phyloP scores from a whole-genome alignment of 2,888 invertebrate genomes.

The Clivina fossor region DNA sequence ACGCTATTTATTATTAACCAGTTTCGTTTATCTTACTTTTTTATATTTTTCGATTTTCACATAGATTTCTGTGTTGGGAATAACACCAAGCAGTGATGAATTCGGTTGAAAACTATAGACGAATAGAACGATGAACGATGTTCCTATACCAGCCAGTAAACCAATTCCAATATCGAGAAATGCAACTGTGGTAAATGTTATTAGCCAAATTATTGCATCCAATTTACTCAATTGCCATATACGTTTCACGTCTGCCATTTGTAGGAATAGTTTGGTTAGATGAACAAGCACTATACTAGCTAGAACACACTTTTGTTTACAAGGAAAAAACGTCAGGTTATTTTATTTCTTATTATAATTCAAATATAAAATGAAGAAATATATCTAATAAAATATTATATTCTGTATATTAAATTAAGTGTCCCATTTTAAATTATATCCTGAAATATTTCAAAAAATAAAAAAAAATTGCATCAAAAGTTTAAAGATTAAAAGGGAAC shows the following conservation, averaged over 20 bases:
- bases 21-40: conserved; percentile 58
- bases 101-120: conserved; percentile 69
- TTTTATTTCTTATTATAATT: too few species aligned
- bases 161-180: conserved; percentile 78
- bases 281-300: conserved; percentile 82
- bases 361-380: conserved; percentile 2
- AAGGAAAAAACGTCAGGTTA: background rate
- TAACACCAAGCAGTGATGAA: conserved; percentile 67
- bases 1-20: too few species aligned
- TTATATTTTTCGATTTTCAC: conserved; percentile 70
- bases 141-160: conserved; percentile 70
- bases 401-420: background rate
- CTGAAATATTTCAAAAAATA: too few species aligned
- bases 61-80: conserved; percentile 75
- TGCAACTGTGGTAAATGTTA: conserved; percentile 74
- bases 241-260: conserved; percentile 66
- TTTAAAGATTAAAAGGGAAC: too few species aligned
- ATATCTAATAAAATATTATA: background rate
- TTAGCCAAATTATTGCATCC: conserved; percentile 83
- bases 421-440: too few species aligned
- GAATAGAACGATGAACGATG: conserved; percentile 74
- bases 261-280: conserved; percentile 78
- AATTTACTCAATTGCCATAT: conserved; percentile 77
- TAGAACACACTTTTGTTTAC: conserved; percentile 65
- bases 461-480: too few species aligned